A percentile compares a stretch with the other conserved stretches of the same genome.
phyloP scores from a whole-genome alignment of 2,797 vertebrate genomes.

The Enteromius paludinosus region DNA sequence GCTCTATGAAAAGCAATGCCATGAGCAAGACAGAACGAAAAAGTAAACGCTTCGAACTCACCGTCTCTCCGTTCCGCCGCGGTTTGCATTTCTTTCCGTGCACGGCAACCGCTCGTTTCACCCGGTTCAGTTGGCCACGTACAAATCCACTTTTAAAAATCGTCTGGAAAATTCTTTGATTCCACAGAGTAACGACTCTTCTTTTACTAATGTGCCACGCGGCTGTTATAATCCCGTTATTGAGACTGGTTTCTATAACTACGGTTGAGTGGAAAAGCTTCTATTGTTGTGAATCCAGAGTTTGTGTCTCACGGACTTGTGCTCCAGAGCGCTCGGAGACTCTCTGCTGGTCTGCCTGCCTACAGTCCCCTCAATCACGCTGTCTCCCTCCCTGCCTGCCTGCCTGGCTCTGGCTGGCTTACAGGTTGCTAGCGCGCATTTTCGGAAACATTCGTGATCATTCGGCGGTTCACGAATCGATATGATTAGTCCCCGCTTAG shows the following conservation, averaged over 20 bases:
- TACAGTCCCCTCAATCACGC: constrained; percentile 69
- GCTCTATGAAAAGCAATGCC: background rate
- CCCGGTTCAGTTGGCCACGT: constrained; percentile 66
- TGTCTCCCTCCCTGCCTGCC: constrained; percentile 59
- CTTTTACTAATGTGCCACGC: constrained; percentile 28
- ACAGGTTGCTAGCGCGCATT: constrained; percentile 70
- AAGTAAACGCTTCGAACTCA: constrained; percentile 70
- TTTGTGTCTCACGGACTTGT: constrained; percentile 36
- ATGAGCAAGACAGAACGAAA: background rate
- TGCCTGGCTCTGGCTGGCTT: constrained; percentile 48
- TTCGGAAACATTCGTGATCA: constrained; percentile 69
- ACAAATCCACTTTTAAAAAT: constrained; percentile 70
- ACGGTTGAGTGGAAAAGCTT: constrained; percentile 24
- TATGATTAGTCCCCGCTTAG: constrained; percentile 8
- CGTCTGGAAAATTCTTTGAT: constrained; percentile 28
- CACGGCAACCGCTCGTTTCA: constrained; percentile 63
- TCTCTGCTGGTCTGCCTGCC: constrained; percentile 38
- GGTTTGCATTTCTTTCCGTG: constrained; percentile 76
- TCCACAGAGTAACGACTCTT: constrained; percentile 41
- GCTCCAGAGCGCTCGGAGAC: constrained; percentile 47
- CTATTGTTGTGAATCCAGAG: constrained; percentile 41
- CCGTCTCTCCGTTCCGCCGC: constrained; percentile 75
- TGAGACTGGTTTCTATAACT: constrained; percentile 13
- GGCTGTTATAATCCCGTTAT: constrained; percentile 57
- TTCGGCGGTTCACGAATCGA: constrained; percentile 56